Evolutionary conservation across 2,888 invertebrate genomes (phyloP), one percentile per base, ranked within the genome.

Genomic region (Eumacrocentrus americanus): DNA sequence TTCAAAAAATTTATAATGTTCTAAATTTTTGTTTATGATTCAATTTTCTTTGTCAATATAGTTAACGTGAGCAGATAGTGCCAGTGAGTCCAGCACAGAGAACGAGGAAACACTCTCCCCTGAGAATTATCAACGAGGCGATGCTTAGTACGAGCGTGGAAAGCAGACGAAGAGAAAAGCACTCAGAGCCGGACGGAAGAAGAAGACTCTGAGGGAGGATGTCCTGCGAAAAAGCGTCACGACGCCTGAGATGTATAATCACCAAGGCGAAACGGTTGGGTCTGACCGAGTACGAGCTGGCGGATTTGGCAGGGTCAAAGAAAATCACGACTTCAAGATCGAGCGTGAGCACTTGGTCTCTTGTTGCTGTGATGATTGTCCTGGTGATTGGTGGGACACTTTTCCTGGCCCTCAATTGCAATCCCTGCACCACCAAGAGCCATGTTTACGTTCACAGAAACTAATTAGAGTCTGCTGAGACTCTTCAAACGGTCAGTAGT

Each of bases 201-300:
- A 56, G 22, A 40, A 23, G 1, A 35, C 37, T 12, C 18, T 14
- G 29, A 7, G 22, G 23, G 12, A 58, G 14, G n/a, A 76, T 72
- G 75, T 72, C 76, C 61, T 76, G 72, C 55, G 76, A 76, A 47
- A 76, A 75, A 60, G 76, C 76, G 40, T 72, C 76, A 12, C 68
- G 73, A 34, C 72, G 75, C 47, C 67, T 76, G 37, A 69, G 69
- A 53, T 67, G 65, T 52, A 60, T 76, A 54, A 68, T 76, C 58
- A 54, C 62, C 23, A 76, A 71, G 62, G 71, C 76, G 29, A 72
- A 63, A 58, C 69, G 74, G 20, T 60, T 73, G 57, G 75, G 75
- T 22, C 44, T 76, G 46, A 70, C 64, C 46, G 64, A 69, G 29
- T 70, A 70, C 46, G 74, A 76, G 58, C 66, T 76, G 2, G 68